phyloP scores from a whole-genome alignment of 2,113 vertebrate genomes.

The Ranitomeya imitator region DNA sequence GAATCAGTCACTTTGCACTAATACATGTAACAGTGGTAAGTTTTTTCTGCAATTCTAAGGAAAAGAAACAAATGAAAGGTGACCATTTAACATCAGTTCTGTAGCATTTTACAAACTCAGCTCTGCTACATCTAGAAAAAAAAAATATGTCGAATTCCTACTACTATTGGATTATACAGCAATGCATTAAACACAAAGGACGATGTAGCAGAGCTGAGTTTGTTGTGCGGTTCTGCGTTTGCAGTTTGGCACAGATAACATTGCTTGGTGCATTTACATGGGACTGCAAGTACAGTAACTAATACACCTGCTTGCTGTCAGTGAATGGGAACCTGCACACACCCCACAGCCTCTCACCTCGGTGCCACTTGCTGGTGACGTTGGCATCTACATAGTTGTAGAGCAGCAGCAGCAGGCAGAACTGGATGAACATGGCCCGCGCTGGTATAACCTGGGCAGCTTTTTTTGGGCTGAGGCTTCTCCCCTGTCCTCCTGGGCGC shows the following conservation, averaged over 20 bases:
- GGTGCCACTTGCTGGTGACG: constrained; percentile 50
- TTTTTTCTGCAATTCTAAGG: not conserved
- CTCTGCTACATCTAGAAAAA: not conserved
- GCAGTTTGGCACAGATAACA: not conserved
- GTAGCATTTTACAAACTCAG: not conserved
- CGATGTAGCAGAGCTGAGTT: not conserved
- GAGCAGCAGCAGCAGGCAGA: constrained; percentile 44
- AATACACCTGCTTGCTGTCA: too few relatives aligned
- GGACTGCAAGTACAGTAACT: too few relatives aligned
- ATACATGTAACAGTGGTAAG: not conserved
- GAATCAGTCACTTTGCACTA: too few relatives aligned
- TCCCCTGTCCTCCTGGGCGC: not conserved
- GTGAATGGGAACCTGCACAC: too few relatives aligned
- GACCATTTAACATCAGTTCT: too few relatives aligned
- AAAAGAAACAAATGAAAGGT: not conserved
- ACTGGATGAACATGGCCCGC: constrained; percentile 8
- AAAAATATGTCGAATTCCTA: too few relatives aligned
- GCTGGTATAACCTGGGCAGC: not conserved
- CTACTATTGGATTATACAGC: too few relatives aligned
- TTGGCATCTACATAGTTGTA: constrained; percentile 47
- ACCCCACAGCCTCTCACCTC: not conserved
- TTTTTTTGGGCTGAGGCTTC: not conserved
- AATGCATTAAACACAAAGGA: not conserved
- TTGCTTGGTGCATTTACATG: too few relatives aligned
- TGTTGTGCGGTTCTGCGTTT: not conserved